Evolutionary conservation across 2,113 vertebrate species (phyloP).

Genomic region (Hypomesus transpacificus): DNA sequence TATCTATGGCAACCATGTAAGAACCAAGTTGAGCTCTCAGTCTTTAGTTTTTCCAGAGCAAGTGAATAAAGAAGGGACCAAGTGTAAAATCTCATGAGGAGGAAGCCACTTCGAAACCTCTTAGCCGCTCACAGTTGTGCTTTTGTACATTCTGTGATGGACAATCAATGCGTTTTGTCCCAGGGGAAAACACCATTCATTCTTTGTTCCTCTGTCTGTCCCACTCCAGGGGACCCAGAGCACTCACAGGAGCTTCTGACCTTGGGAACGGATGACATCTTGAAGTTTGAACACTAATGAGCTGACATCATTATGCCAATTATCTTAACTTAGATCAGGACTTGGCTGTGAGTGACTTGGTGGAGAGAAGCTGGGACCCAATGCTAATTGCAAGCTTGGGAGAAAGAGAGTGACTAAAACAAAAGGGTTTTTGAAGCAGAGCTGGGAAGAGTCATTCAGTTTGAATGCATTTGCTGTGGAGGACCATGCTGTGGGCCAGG

Average conservation of each 20-base stretch:
- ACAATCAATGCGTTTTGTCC: slow-evolving; percentile 50
- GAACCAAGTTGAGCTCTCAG: slow-evolving; percentile 47
- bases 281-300: slow-evolving; percentile 57
- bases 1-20: slow-evolving; percentile 68
- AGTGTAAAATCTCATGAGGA: slow-evolving; percentile 44
- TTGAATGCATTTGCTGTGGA: slow-evolving; percentile 31
- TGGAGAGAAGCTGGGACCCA: slow-evolving; percentile 47
- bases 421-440: slow-evolving; percentile 53
- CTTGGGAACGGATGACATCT: slow-evolving; percentile 52
- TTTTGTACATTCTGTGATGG: slow-evolving; percentile 43
- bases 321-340: slow-evolving; percentile 67
- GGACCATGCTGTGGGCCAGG: slow-evolving; percentile 11
- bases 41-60: slow-evolving; percentile 58
- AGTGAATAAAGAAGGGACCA: slow-evolving; percentile 42
- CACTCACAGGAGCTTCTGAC: slow-evolving; percentile 47
- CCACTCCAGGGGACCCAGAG: slow-evolving; percentile 15
- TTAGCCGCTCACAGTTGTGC: slow-evolving; percentile 47
- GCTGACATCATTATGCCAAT: slow-evolving; percentile 68
- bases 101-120: slow-evolving; percentile 33
- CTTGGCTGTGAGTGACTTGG: slow-evolving; percentile 54
- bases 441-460: slow-evolving; percentile 36
- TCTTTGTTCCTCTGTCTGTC: slow-evolving; percentile 27
- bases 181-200: slow-evolving; percentile 32
- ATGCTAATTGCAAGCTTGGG: slow-evolving; percentile 60
- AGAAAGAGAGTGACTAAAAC: slow-evolving; percentile 48